phyloP scores from a whole-genome alignment of 2,797 vertebrate genomes.

The Pygocentrus nattereri region DNA sequence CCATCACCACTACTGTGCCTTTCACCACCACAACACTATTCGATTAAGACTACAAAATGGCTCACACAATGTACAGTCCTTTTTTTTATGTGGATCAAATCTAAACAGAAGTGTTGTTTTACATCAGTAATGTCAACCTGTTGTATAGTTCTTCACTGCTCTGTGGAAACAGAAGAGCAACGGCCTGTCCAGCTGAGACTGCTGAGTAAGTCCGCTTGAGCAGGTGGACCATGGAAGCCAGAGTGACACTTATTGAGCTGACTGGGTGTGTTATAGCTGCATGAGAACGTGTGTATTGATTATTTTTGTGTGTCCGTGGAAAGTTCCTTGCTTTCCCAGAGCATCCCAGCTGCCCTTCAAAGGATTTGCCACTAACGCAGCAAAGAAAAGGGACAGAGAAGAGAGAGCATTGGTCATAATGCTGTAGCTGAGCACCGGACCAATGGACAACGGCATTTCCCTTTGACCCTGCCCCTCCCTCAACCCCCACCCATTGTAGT shows the following conservation, averaged over 20 bases:
- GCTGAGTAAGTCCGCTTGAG: conserved; percentile 78
- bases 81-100: background rate
- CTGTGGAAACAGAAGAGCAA: background rate
- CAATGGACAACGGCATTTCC: conserved; percentile 13
- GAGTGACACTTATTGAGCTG: conserved; percentile 83
- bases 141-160: background rate
- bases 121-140: conserved; percentile 4
- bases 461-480: conserved; percentile 50
- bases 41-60: too few species aligned
- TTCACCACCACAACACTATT: too few species aligned
- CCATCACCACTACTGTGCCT: too few species aligned
- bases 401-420: conserved; percentile 1
- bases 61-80: too few species aligned
- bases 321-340: conserved; percentile 79
- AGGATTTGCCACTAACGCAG: conserved; percentile 53
- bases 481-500: conserved; percentile 25
- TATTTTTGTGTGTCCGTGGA: conserved; percentile 75
- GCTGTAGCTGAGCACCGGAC: conserved; percentile 28
- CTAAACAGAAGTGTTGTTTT: background rate
- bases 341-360: conserved; percentile 75
- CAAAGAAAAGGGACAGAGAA: conserved; percentile 41
- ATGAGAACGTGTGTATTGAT: conserved; percentile 81
- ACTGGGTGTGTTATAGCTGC: conserved; percentile 76
- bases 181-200: conserved; percentile 50
- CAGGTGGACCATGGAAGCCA: conserved; percentile 69